Evolutionary conservation across 2,113 vertebrate species (phyloP).

Genomic region (Trogon surrucura): DNA sequence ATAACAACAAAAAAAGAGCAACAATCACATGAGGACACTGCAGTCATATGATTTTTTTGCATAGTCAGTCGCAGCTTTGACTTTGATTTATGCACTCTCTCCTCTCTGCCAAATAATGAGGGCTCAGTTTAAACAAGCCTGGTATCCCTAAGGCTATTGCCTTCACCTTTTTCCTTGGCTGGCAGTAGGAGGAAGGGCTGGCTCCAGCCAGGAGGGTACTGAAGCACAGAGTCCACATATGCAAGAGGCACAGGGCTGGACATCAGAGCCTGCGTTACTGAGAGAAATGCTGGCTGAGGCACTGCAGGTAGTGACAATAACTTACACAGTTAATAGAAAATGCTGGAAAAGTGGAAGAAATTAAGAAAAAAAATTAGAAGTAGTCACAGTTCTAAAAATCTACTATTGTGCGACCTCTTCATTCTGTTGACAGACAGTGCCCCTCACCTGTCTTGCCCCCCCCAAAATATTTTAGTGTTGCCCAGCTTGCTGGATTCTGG

Average conservation of each 20-base stretch:
- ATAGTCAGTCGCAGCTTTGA: slow-evolving; percentile 27
- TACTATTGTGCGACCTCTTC: not conserved
- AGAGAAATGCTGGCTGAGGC: not conserved
- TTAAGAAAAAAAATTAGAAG: not conserved
- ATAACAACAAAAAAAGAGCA: not conserved
- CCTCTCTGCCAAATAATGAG: slow-evolving; percentile 38
- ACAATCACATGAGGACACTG: slow-evolving; percentile 56
- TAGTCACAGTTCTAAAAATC: not conserved
- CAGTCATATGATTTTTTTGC: slow-evolving; percentile 59
- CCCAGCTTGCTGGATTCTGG: not conserved
- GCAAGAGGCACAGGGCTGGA: not conserved
- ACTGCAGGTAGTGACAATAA: not conserved
- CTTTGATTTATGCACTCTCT: slow-evolving; percentile 27
- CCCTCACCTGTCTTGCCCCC: not conserved
- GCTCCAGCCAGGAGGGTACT: not conserved
- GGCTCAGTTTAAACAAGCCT: slow-evolving; percentile 54
- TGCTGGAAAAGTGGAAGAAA: not conserved
- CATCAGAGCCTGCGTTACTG: not conserved
- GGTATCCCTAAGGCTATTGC: not conserved
- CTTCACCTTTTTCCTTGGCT: not conserved
- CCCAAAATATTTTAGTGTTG: not conserved
- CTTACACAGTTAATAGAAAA: not conserved
- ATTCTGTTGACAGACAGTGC: not conserved
- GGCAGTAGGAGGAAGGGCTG: not conserved
- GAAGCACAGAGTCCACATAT: not conserved